Conservation (phyloP, 2,888 invertebrate species). For the Abscondita cerata region DNA sequence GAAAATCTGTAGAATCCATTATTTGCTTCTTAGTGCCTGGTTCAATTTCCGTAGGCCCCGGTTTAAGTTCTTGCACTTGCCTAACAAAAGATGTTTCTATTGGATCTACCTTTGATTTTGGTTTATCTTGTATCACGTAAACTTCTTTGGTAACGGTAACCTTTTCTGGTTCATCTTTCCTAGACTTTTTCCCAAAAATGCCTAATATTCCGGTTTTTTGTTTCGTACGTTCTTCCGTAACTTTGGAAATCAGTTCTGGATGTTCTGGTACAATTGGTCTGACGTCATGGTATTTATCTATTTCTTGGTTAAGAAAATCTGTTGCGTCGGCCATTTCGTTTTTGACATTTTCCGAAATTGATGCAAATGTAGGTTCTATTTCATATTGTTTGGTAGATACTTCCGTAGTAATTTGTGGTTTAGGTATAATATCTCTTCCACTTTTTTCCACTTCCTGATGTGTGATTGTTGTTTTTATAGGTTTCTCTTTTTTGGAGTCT, state of each 20-base stretch:
- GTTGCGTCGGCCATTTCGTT: slow-evolving; percentile 36
- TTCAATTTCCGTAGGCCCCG: not conserved
- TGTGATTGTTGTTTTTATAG: too few relatives aligned
- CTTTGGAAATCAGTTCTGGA: not conserved
- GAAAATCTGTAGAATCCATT: slow-evolving; percentile 6
- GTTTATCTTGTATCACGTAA: not conserved
- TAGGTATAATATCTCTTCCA: not conserved
- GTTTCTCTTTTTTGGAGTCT: too few relatives aligned
- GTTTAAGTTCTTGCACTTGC: not conserved
- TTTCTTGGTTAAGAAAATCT: slow-evolving; percentile 39
- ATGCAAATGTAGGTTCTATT: too few relatives aligned
- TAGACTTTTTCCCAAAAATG: slow-evolving; percentile 45
- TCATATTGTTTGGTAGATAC: not conserved
- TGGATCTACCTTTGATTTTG: not conserved
- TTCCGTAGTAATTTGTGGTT: not conserved
- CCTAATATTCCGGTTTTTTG: slow-evolving; percentile 37
- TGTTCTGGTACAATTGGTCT: slow-evolving; percentile 8
- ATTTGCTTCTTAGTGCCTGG: slow-evolving; percentile 6
- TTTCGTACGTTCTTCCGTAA: slow-evolving; percentile 10
- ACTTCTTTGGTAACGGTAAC: slow-evolving; percentile 14
- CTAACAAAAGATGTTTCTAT: too few relatives aligned
- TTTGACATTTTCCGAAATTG: not conserved
- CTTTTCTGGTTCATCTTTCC: slow-evolving; percentile 33
- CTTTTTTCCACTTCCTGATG: too few relatives aligned
- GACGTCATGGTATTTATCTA: slow-evolving; percentile 39